These are phyloP conservation scores for Mesocricetus auratus DNA, from an alignment of 2,113 vertebrate species.

Conservation along the genomic window DNA sequence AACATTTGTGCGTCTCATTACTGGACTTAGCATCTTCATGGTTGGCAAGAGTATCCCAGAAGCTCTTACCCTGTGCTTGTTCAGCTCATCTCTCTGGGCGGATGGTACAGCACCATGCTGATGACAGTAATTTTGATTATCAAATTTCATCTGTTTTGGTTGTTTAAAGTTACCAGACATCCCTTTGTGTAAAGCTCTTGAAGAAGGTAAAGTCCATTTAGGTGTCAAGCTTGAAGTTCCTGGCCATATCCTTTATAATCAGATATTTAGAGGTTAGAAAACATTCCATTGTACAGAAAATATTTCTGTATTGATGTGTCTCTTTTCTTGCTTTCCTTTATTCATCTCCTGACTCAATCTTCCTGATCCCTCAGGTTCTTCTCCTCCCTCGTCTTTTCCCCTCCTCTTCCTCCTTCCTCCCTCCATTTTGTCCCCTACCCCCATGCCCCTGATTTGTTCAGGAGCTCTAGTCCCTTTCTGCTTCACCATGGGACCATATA, in stretches of 20 bases:
- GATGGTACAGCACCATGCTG: not conserved
- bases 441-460: too few relatives aligned
- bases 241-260: not conserved
- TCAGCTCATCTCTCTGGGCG: not conserved
- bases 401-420: too few relatives aligned
- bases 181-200: not conserved
- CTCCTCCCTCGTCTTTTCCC: too few relatives aligned
- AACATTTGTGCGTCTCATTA: not conserved
- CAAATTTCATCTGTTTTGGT: not conserved
- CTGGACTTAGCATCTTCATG: not conserved
- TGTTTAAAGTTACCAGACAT: not conserved
- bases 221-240: not conserved
- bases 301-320: not conserved
- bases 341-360: too few relatives aligned
- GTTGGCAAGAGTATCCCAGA: not conserved
- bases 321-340: too few relatives aligned
- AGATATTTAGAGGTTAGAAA: not conserved
- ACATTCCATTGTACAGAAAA: not conserved
- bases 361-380: too few relatives aligned
- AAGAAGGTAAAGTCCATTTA: not conserved
- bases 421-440: too few relatives aligned
- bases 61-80: not conserved
- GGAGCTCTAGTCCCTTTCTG: too few relatives aligned
- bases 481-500: too few relatives aligned
- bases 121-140: not conserved